Evolutionary conservation across 2,797 vertebrate genomes (phyloP).

Genomic region (Perodicticus potto): DNA sequence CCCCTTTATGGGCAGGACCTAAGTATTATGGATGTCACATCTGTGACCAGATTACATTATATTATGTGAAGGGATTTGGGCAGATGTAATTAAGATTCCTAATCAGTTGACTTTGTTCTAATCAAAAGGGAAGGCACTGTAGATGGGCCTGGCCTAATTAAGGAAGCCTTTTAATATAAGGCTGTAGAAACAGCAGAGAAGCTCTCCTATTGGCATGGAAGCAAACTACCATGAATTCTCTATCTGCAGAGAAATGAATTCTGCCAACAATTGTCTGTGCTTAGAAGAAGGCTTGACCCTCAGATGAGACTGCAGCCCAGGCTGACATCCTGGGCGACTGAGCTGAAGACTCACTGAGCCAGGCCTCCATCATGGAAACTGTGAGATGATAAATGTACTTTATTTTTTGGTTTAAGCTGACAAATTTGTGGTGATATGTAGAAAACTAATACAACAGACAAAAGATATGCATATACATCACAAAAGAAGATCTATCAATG

Average conservation of each 20-base stretch:
- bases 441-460: neutral
- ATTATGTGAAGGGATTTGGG: neutral
- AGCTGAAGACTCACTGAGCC: neutral
- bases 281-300: neutral
- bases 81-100: neutral
- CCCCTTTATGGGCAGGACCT: neutral
- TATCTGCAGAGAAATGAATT: neutral
- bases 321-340: neutral
- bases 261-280: neutral
- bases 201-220: neutral
- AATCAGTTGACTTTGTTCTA: neutral
- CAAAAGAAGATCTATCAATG: neutral
- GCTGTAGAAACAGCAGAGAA: neutral
- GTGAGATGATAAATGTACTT: neutral
- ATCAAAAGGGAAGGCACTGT: neutral
- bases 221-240: neutral
- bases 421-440: too few species aligned
- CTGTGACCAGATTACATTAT: neutral
- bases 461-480: neutral
- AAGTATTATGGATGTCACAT: neutral
- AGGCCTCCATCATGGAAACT: neutral
- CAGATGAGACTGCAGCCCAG: neutral
- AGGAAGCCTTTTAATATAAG: neutral
- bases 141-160: neutral
- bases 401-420: neutral